Evolutionary conservation across 2,113 vertebrate species (phyloP).

Genomic region (Onychostruthus taczanowskii): DNA sequence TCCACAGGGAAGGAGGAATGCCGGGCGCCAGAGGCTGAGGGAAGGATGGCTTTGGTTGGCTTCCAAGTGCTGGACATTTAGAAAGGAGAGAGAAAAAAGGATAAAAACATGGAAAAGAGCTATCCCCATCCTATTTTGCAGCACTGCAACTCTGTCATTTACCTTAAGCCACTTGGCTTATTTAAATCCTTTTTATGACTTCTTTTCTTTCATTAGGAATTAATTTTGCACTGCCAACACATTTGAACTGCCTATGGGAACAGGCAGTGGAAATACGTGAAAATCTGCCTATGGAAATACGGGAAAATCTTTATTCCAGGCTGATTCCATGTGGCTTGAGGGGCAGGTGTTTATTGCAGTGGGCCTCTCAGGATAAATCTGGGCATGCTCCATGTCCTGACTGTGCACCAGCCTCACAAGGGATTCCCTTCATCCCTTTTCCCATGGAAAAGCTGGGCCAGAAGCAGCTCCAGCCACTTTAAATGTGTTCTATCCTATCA

Average conservation of each 20-base stretch:
- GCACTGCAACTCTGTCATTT: background rate
- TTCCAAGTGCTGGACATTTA: background rate
- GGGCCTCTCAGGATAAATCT: background rate
- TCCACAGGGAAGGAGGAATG: background rate
- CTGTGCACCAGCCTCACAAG: background rate
- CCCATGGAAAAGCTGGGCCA: background rate
- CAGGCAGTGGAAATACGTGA: too few species aligned
- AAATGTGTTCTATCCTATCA: background rate
- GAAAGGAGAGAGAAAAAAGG: background rate
- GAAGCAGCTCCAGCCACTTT: background rate
- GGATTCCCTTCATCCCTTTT: background rate
- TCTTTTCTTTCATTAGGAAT: background rate
- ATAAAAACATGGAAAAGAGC: background rate
- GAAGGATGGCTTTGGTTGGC: background rate
- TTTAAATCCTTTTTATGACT: background rate
- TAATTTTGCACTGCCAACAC: background rate
- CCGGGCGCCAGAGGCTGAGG: background rate
- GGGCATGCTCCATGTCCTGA: background rate
- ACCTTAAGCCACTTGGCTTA: background rate
- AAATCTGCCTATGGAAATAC: too few species aligned
- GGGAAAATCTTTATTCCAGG: background rate
- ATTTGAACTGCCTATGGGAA: background rate
- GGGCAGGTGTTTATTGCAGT: background rate
- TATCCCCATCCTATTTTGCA: background rate
- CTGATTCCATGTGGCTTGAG: background rate